Evolutionary conservation across 2,797 vertebrate species (phyloP), one percentile per base, ranked within the genome.

Genomic region (Ptychobarbus kaznakovi): DNA sequence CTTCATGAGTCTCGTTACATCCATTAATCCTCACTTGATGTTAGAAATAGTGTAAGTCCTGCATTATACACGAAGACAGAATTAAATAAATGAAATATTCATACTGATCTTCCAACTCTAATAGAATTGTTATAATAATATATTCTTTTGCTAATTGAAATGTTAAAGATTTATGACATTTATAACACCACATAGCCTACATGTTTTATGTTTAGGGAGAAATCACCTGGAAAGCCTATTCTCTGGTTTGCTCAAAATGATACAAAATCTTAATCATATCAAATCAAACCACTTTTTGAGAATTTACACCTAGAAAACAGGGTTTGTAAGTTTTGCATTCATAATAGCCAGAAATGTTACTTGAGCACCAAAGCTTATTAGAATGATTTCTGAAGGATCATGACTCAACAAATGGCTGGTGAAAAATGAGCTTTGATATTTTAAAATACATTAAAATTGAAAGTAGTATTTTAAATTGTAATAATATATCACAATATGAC

Each of bases 61-160:
- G 32, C 35, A 77, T 42, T 77, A 61, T 77, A 40, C 35, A 77
- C 40, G 35, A 77, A 40, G 22, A 18, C 35, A 3, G 22, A 77
- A 77, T 77, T 61, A 42, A 77, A 40, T 58, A 40, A 8, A 58
- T 58, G 0, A 77, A 77, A 77, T 77, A 77, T 77, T 77, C 7
- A 77, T 61, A 22, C 22, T 40, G 38, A 42, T 77, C 35, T 61
- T 42, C 40, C 22, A 25, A 61, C 16, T 16, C 22, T 40, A 42
- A 61, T 77, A 8, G 42, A 42, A 61, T 61, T 78, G 25, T 61
- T 77, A 61, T 40, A 77, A 61, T 16, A 61, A 25, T 7, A 42
- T 58, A 25, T 61, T 78, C 2, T 61, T 78, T 78, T 61, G 6
- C 53, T 78, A 78, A 78, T 78, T 61, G 53, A 78, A 18, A 78